Percentiles rank a stretch among this genome's conserved stretches.
phyloP scores from a whole-genome alignment of 2,888 invertebrate genomes.

The Periphyllus acericola region DNA sequence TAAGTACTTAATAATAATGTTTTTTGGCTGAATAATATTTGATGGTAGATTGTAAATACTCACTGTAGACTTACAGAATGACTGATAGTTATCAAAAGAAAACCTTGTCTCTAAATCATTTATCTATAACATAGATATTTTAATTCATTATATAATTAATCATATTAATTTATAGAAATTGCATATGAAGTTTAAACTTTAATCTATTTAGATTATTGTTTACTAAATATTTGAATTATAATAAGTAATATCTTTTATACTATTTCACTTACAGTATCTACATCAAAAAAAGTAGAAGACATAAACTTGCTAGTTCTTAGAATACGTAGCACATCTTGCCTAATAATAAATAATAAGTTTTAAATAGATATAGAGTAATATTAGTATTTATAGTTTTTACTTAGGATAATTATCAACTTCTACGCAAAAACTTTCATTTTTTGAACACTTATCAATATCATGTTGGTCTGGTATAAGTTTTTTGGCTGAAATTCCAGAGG shows the following conservation, averaged over 20 bases:
- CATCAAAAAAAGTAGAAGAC: conserved; percentile 21
- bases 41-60: conserved; percentile 13
- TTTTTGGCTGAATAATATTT: neutral
- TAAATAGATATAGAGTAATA: neutral
- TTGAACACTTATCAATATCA: conserved; percentile 42
- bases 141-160: neutral
- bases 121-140: conserved; percentile 34
- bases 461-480: conserved; percentile 34
- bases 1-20: neutral
- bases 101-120: conserved; percentile 48
- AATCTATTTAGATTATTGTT: neutral
- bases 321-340: conserved; percentile 26
- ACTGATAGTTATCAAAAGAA: conserved; percentile 9
- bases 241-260: neutral
- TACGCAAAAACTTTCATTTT: conserved; percentile 37
- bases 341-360: neutral
- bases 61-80: conserved; percentile 44
- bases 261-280: conserved; percentile 29
- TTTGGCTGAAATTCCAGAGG: neutral
- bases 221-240: neutral
- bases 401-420: conserved; percentile 56
- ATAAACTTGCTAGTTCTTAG: conserved; percentile 55
- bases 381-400: neutral
- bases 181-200: neutral
- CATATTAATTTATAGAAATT: neutral